Evolutionary conservation across 1,140 invertebrate species (phyloP).

Genomic region (Spodoptera litura): DNA sequence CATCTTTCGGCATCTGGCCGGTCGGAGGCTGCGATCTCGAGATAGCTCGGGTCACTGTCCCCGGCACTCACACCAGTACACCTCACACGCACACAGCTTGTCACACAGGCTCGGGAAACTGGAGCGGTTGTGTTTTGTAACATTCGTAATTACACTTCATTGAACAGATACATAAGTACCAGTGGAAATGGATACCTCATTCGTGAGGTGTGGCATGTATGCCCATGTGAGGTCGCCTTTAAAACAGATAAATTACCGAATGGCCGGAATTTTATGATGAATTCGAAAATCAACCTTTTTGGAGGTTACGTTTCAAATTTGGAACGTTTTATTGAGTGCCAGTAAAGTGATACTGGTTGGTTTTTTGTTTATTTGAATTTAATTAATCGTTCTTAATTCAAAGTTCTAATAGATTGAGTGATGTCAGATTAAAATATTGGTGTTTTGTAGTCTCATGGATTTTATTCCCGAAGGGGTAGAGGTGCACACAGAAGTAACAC

Average conservation of each 20-base stretch:
- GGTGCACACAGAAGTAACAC: no score
- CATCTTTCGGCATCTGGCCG: slow-evolving; percentile 85
- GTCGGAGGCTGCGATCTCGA: slow-evolving; percentile 83
- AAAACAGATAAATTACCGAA: slow-evolving; percentile 11
- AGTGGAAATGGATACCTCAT: slow-evolving; percentile 49
- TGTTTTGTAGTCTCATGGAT: no score
- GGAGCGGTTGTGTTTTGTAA: slow-evolving; percentile 70
- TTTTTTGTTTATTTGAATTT: slow-evolving; percentile 4
- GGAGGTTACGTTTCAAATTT: slow-evolving; percentile 4
- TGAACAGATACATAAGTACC: slow-evolving; percentile 51
- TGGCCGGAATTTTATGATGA: slow-evolving; percentile 29
- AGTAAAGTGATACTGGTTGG: no score
- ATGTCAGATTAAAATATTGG: no score
- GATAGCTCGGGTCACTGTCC: slow-evolving; percentile 82
- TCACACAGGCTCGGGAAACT: slow-evolving; percentile 62
- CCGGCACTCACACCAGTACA: slow-evolving; percentile 61
- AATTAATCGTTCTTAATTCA: slow-evolving; percentile 1
- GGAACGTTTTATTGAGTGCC: slow-evolving; percentile 5
- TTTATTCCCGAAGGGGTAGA: no score
- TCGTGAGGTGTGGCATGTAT: slow-evolving; percentile 42
- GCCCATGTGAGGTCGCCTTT: slow-evolving; percentile 34
- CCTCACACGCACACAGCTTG: slow-evolving; percentile 49
- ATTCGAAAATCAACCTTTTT: neutral
- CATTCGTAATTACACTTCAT: slow-evolving; percentile 70
- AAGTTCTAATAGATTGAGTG: neutral